Evolutionary conservation across 2,113 vertebrate species (phyloP).

Genomic region (Perccottus glenii): DNA sequence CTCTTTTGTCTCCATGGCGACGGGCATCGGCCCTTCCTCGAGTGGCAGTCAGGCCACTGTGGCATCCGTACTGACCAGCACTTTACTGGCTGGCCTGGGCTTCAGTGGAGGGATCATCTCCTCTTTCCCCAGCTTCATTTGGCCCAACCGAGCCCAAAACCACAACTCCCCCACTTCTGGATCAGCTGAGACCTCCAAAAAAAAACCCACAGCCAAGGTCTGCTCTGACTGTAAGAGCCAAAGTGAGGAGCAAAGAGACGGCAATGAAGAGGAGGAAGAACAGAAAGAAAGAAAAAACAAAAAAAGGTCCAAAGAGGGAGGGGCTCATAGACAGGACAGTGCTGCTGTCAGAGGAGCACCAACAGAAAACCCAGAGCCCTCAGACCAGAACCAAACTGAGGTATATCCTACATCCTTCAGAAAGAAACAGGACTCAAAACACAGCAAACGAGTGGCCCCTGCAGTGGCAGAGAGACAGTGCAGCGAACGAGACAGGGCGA

Average conservation of each 20-base stretch:
- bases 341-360: too few species aligned
- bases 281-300: conserved; percentile 49
- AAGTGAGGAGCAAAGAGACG: conserved; percentile 80
- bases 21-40: conserved; percentile 93
- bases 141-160: conserved; percentile 84
- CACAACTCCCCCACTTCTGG: conserved; percentile 61
- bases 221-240: conserved; percentile 83
- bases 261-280: conserved; percentile 82
- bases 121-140: conserved; percentile 93
- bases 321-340: conserved; percentile 9
- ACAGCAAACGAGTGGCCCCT: too few species aligned
- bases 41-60: conserved; percentile 94
- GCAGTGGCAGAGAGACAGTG: too few species aligned
- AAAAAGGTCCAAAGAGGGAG: conserved; percentile 31
- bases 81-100: conserved; percentile 91
- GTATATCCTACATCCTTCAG: too few species aligned
- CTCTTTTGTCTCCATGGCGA: conserved; percentile 97
- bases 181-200: conserved; percentile 35
- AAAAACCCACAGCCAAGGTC: conserved; percentile 76
- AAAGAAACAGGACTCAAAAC: too few species aligned
- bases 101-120: conserved; percentile 92
- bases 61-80: conserved; percentile 95
- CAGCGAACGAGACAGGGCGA: too few species aligned
- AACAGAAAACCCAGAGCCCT: too few species aligned
- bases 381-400: neutral